These are phyloP conservation scores for Drosophila elegans DNA, from an alignment of 1,140 invertebrate species.

Conservation along the genomic window DNA sequence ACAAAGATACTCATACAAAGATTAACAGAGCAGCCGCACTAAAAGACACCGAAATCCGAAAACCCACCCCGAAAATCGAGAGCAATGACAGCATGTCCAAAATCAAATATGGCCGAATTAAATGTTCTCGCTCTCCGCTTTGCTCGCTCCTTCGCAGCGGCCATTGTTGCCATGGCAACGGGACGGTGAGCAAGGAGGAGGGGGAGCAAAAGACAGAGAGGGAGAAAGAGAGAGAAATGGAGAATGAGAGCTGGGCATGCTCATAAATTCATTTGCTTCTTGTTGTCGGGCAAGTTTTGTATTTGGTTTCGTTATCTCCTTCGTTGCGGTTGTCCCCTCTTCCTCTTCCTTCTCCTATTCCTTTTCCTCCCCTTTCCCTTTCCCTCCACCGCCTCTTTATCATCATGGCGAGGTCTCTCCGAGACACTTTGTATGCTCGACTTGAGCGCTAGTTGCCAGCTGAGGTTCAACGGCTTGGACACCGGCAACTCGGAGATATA, in stretches of 20 bases:
- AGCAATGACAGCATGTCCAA: slow-evolving; percentile 79
- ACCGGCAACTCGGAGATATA: slow-evolving; percentile 1
- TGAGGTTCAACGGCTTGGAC: slow-evolving; percentile 60
- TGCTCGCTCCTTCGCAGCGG: slow-evolving; percentile 73
- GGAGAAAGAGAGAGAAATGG: slow-evolving; percentile 7
- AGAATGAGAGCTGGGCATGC: slow-evolving; percentile 47
- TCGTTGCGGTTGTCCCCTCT: slow-evolving; percentile 30
- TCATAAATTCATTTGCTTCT: slow-evolving; percentile 76
- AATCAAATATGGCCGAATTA: slow-evolving; percentile 84
- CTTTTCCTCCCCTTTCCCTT: neutral
- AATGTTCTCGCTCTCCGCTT: slow-evolving; percentile 69
- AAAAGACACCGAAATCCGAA: slow-evolving; percentile 43
- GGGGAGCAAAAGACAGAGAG: neutral
- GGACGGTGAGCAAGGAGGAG: neutral
- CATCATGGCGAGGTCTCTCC: slow-evolving; percentile 11
- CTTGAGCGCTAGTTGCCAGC: slow-evolving; percentile 36
- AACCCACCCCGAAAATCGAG: slow-evolving; percentile 39
- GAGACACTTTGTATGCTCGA: slow-evolving; percentile 53
- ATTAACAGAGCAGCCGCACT: slow-evolving; percentile 55
- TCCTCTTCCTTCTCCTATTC: neutral
- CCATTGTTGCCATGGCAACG: slow-evolving; percentile 78
- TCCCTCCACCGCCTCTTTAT: neutral
- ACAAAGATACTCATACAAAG: slow-evolving; percentile 3
- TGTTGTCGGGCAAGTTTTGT: slow-evolving; percentile 65
- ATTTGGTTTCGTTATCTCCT: slow-evolving; percentile 61